Evolutionary conservation across 2,888 invertebrate genomes (phyloP), one percentile per base, ranked within the genome.

Genomic region (Brenthis ino): DNA sequence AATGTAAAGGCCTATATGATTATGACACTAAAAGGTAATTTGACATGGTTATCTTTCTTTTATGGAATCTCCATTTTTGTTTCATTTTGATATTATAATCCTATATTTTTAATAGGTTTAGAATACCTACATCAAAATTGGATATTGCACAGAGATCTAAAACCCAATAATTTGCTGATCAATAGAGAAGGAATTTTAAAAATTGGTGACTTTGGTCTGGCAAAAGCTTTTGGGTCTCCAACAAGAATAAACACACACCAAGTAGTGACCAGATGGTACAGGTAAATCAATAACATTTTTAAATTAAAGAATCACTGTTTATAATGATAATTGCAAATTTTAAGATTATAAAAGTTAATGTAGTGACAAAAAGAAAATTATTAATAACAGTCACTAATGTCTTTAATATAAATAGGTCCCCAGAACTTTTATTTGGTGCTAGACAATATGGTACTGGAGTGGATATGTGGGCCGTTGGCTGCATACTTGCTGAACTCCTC

Each of bases 391-490:
- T 11, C 24, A 33, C 28, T 24, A 28, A 12, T 13, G 13, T 54
- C 28, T 13, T 53, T 53, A 11, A 53, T 20, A 28, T 28, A 3
- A 50, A 60, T 20, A 94, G 97, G 82, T 95, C 96, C 43, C 99
- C 99, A 1, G 99, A 99, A 86, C 90, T 99, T 47, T 90, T 99
- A 51, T 99, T 97, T 91, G 99, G 99, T 24, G 98, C 99, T 0
- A 94, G 97, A 58, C 97, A 97, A 82, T 99, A 99, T 87, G 97
- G 98, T 14, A 97, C 97, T 13, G 98, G 98, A 2, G 97, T 99
- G 16, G 99, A 99, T 83, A 98, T 99, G 94, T 99, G 99, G 99
- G 99, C 99, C 4, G 95, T 99, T 13, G 99, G 99, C 4, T 99
- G 99, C 85, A 99, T 99, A 82, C 87, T 99, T 72, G 99, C 99